phyloP scores from a whole-genome alignment of 2,797 vertebrate genomes.

The Mionectes olivaceus region DNA sequence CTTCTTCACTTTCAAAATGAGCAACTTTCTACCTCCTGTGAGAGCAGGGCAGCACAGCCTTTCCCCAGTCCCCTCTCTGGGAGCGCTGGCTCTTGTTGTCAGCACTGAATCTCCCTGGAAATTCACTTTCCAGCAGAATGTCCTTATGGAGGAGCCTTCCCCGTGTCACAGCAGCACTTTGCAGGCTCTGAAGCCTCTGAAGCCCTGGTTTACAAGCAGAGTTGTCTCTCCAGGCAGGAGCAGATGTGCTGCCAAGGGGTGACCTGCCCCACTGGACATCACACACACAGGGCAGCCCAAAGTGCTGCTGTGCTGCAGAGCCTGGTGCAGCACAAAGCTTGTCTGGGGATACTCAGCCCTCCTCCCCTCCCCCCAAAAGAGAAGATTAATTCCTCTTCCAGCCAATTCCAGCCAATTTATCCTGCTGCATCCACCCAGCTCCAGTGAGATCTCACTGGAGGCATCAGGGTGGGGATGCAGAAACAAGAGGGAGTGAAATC shows the following conservation, averaged over 20 bases:
- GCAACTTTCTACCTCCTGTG: neutral
- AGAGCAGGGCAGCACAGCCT: neutral
- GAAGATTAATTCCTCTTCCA: neutral
- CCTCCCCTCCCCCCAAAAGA: neutral
- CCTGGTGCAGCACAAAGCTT: neutral
- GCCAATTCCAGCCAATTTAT: neutral
- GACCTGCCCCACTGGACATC: neutral
- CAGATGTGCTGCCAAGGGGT: neutral
- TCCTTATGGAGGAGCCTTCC: neutral
- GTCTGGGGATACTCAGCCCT: neutral
- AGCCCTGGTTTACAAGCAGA: neutral
- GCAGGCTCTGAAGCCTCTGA: neutral
- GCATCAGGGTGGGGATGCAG: conserved; percentile 34
- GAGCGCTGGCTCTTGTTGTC: neutral
- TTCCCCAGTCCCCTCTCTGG: neutral
- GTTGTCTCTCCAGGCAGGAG: neutral
- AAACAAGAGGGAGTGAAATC: conserved; percentile 21
- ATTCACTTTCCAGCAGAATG: neutral
- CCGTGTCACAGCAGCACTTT: neutral
- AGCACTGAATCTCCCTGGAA: neutral
- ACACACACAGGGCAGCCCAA: neutral
- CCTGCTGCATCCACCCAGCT: conserved; percentile 33
- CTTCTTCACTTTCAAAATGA: neutral
- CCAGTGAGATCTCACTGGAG: conserved; percentile 39
- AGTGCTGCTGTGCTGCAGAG: neutral